phyloP scores from a whole-genome alignment of 2,888 invertebrate genomes.

The Diogma glabrata region DNA sequence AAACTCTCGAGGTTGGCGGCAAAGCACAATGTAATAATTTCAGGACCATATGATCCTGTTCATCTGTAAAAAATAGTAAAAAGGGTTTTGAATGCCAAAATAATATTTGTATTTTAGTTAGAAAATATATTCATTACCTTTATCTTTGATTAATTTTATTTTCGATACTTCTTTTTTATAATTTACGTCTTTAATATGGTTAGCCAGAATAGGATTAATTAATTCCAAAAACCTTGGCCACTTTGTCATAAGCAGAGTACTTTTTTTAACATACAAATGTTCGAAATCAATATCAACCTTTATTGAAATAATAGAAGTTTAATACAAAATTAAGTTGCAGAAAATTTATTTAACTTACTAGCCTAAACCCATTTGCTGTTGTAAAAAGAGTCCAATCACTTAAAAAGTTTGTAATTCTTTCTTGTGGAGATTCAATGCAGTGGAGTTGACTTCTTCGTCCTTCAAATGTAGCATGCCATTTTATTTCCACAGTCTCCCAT shows the following conservation, averaged over 20 bases:
- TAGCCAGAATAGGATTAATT: neutral
- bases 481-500: neutral
- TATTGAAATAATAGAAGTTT: neutral
- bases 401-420: neutral
- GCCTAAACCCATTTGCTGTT: neutral
- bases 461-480: neutral
- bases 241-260: neutral
- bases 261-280: neutral
- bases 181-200: neutral
- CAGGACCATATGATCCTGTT: neutral
- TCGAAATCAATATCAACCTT: conserved; percentile 1
- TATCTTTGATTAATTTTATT: too few species aligned
- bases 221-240: neutral
- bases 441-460: neutral
- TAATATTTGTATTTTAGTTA: too few species aligned
- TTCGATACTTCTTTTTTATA: neutral
- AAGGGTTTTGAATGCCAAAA: too few species aligned
- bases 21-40: neutral
- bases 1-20: neutral
- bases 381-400: neutral
- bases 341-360: neutral
- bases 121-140: too few species aligned
- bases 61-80: neutral
- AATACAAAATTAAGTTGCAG: neutral
- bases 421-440: too few species aligned